Evolutionary conservation across 2,888 invertebrate species (phyloP), one percentile per base, ranked within the genome.

Genomic region (Macrosiphum euphorbiae): DNA sequence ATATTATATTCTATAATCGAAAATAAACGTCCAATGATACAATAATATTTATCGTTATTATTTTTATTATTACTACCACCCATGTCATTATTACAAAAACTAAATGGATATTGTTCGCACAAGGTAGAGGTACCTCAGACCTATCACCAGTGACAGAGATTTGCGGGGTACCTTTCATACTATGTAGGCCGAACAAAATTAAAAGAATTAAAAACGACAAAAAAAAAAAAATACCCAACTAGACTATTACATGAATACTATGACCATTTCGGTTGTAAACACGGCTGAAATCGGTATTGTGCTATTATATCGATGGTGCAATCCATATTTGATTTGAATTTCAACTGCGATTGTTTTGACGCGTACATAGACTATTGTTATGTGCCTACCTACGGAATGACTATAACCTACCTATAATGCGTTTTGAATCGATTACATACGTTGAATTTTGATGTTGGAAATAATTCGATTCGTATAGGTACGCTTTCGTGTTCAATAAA

Each of bases 61-160:
- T 52, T 52, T 11, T 55, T 11, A 52, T 85, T 85, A 91, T 55
- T 3, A 28, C n/a, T 88, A 78, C 35, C 78, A 78, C 20, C 78
- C 44, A 44, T 26, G 85, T 44, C 85, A 61, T n/a, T n/a, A 47
- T 24, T 47, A 86, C 28, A 20, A 28, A 91, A 47, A 91, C 58
- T 91, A 55, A 55, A 61, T n/a, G n/a, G n/a, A n/a, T 47, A 91
- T 58, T 44, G 28, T 91, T 91, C 58, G n/a, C 86, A 58, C 13
- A 20, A n/a, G 47, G 24, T 58, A 35, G 20, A 78, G 0, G 20
- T 35, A 78, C 35, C 20, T 20, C 55, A 55, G 20, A n/a, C 1
- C 8, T 78, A 35, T 8, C 8, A 35, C 20, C 8, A 41, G 35
- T 35, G 78, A 78, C 24, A 7, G 35, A 1, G 8, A 78, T 78